Percentiles rank a stretch among this genome's conserved stretches.
Evolutionary conservation across 1,140 invertebrate genomes (phyloP).

Genomic region (Drosophila subpulchrella): DNA sequence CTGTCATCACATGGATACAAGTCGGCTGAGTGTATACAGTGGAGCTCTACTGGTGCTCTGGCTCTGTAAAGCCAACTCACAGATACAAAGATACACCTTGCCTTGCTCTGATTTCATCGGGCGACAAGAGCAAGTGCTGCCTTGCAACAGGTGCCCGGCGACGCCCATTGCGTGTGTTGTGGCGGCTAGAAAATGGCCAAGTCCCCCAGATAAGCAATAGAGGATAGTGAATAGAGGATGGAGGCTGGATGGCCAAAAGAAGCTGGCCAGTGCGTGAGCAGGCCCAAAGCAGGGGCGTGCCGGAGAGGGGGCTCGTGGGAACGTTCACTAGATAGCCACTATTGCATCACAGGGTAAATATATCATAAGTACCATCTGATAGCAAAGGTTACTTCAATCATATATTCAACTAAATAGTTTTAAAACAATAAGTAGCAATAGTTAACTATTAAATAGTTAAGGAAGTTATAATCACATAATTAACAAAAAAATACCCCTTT

Average conservation of each 20-base stretch:
- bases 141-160: conserved; percentile 68
- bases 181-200: conserved; percentile 57
- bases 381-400: neutral
- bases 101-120: conserved; percentile 75
- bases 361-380: neutral
- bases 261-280: conserved; percentile 46
- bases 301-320: conserved; percentile 4
- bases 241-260: conserved; percentile 21
- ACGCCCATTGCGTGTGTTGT: conserved; percentile 76
- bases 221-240: conserved; percentile 7
- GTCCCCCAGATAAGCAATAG: conserved; percentile 62
- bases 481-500: neutral
- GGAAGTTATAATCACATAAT: no score
- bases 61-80: conserved; percentile 5
- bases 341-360: conserved; percentile 17
- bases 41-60: neutral
- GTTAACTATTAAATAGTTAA: no score
- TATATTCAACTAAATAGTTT: no score
- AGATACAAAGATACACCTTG: conserved; percentile 31
- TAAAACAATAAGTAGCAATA: no score
- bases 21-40: neutral
- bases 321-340: neutral
- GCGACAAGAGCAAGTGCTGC: conserved; percentile 56
- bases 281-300: conserved; percentile 26
- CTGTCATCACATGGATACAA: conserved; percentile 63